These are phyloP conservation scores for Ctenodactylus gundi DNA, from an alignment of 2,113 vertebrate genomes.

Conservation along the genomic window DNA sequence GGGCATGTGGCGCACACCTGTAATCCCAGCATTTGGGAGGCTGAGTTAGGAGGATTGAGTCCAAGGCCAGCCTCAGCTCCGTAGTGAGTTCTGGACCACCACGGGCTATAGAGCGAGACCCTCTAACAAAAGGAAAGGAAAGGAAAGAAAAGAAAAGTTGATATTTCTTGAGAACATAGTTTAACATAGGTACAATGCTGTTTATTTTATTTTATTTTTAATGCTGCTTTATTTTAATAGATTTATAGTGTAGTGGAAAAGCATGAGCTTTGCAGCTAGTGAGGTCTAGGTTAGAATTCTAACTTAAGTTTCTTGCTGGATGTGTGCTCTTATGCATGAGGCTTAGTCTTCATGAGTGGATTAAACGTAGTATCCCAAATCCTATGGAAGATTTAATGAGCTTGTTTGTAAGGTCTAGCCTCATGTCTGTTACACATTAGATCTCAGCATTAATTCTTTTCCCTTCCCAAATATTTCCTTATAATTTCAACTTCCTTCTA, in stretches of 20 bases:
- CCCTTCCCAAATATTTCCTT: not conserved
- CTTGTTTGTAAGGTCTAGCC: not conserved
- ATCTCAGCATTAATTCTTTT: not conserved
- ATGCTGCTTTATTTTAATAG: too few relatives aligned
- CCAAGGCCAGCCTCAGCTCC: too few relatives aligned
- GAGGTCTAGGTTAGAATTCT: not conserved
- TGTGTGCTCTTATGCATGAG: not conserved
- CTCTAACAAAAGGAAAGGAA: too few relatives aligned
- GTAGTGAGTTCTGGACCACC: too few relatives aligned
- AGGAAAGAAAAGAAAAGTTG: not conserved
- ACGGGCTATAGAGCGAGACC: too few relatives aligned
- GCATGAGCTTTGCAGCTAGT: not conserved
- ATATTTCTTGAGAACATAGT: not conserved
- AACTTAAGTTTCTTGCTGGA: not conserved
- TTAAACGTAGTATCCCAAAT: not conserved
- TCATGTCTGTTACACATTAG: not conserved
- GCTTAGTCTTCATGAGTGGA: not conserved
- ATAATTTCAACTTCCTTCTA: not conserved
- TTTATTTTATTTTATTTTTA: too few relatives aligned
- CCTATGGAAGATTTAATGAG: conserved; percentile 22
- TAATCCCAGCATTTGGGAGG: too few relatives aligned
- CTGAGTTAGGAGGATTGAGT: too few relatives aligned
- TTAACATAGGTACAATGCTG: not conserved
- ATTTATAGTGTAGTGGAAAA: not conserved
- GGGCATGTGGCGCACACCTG: too few relatives aligned